Conservation (phyloP, 2,113 vertebrate species). For the Gambusia holbrooki region DNA sequence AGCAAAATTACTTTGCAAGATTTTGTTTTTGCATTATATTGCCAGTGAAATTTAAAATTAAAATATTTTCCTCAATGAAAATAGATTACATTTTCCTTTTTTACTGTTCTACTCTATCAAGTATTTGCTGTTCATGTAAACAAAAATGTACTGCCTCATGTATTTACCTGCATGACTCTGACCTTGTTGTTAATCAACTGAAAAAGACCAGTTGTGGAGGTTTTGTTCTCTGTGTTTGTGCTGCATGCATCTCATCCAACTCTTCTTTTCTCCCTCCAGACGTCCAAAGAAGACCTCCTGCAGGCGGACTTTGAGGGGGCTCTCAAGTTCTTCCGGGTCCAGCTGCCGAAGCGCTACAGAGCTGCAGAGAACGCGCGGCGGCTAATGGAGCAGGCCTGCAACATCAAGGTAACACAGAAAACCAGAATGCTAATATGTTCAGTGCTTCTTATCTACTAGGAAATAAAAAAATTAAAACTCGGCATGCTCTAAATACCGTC, state of each 20-base stretch:
- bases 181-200: not conserved
- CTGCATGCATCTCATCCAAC: not conserved
- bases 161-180: not conserved
- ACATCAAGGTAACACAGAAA: slow-evolving; percentile 90
- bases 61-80: not conserved
- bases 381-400: slow-evolving; percentile 98
- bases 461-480: not conserved
- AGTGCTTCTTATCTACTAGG: not conserved
- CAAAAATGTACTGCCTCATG: not conserved
- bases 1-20: too few species aligned
- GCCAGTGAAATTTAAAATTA: not conserved
- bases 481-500: not conserved
- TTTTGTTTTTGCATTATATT: too few species aligned
- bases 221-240: not conserved
- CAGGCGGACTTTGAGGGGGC: slow-evolving; percentile 99
- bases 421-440: not conserved
- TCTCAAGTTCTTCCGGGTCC: slow-evolving; percentile 98
- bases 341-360: slow-evolving; percentile 96
- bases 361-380: slow-evolving; percentile 96
- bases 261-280: slow-evolving; percentile 76
- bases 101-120: not conserved
- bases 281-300: slow-evolving; percentile 97
- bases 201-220: not conserved
- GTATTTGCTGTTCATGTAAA: not conserved
- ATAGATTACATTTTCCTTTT: not conserved